Conservation (phyloP, 2,888 invertebrate genomes). For the Chromoteleia sp. region DNA sequence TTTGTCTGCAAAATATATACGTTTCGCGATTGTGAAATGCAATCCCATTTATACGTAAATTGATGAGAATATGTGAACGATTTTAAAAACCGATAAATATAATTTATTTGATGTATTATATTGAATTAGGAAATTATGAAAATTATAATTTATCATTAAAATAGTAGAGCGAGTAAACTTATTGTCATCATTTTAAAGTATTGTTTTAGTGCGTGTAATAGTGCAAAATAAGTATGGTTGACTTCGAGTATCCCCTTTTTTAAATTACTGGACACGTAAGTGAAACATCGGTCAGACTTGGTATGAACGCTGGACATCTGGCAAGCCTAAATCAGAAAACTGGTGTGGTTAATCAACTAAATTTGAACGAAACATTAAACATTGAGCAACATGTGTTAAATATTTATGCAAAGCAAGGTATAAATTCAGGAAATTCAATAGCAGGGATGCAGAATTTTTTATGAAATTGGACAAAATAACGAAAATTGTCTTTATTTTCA, state of each 20-base stretch:
- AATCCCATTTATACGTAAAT: neutral
- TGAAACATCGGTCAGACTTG: constrained; percentile 36
- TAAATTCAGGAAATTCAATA: neutral
- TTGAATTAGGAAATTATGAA: no score
- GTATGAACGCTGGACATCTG: constrained; percentile 43
- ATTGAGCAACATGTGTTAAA: constrained; percentile 12
- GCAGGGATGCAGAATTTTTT: no score
- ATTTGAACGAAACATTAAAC: constrained; percentile 21
- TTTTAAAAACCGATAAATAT: no score
- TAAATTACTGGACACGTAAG: constrained; percentile 46
- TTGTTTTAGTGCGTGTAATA: constrained; percentile 8
- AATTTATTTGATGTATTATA: no score
- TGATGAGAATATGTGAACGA: no score
- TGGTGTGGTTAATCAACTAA: constrained; percentile 25
- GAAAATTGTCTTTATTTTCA: no score
- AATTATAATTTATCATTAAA: no score
- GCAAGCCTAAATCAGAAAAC: constrained; percentile 48
- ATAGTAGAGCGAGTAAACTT: neutral
- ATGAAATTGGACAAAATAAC: no score
- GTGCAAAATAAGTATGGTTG: constrained; percentile 9
- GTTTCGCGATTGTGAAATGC: neutral
- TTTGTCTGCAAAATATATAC: neutral
- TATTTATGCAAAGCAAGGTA: constrained; percentile 5
- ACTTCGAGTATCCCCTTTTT: constrained; percentile 23
- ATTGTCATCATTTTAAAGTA: neutral